Evolutionary conservation across 2,888 invertebrate species (phyloP), one percentile per base, ranked within the genome.

Genomic region (Ypsolopha sequella): DNA sequence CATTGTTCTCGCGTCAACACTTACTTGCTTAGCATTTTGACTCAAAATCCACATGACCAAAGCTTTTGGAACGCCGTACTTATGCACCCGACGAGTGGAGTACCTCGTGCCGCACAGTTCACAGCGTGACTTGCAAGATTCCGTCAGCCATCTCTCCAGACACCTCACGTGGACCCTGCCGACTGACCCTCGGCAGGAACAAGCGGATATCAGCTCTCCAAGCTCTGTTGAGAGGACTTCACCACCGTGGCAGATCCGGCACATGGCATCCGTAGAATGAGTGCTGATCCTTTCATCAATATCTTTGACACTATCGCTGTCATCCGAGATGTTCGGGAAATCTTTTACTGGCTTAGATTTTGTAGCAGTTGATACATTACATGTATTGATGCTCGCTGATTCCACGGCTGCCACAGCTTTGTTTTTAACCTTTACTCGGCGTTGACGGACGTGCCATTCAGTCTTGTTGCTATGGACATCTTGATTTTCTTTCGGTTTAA

Each of bases 91-190:
- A 59, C 88, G 84, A 0, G 92, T 90, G n/a, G 82, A 72, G 63
- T 92, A 94, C 49, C 87, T 76, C 47, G 90, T 89, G 14, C 91
- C 90, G 69, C 94, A 94, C 14, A 94, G 82, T 67, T 94, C 94
- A 66, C 94, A 94, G 36, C 84, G 80, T 7, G 89, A 90, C 54
- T 90, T 89, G 36, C 92, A 91, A 1, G 92, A 91, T 66, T 92
- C 92, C 1, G 92, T 92, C 41, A 94, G 77, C 94, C 94, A 94
- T 50, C 88, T 88, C 73, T 94, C 93, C 59, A 94, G 75, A 66
- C 94, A 94, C 53, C 89, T 88, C 2, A 91, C 88, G 70, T 93
- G 93, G 9, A 93, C 90, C 51, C 91, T 87, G 0, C 93, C 93
- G 58, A 93, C 91, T 1, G 92, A 91, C 0, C 93, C 94, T 1